phyloP scores from a whole-genome alignment of 2,888 invertebrate genomes.

The Synanthedon myopaeformis region DNA sequence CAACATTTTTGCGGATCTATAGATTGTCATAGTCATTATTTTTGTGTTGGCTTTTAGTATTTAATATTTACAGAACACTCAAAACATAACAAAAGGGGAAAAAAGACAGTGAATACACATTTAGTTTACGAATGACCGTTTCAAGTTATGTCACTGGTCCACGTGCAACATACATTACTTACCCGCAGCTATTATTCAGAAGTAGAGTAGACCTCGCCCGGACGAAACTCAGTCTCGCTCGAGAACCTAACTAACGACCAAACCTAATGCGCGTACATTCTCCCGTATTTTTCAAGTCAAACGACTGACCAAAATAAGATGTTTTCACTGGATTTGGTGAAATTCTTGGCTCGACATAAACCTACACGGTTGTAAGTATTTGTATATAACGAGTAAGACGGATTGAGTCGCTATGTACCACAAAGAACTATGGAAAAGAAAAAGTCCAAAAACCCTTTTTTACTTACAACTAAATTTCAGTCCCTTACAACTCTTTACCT shows the following conservation, averaged over 20 bases:
- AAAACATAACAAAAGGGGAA: neutral
- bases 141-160: conserved; percentile 28
- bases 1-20: too few species aligned
- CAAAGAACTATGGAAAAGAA: too few species aligned
- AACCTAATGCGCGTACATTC: conserved; percentile 43
- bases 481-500: too few species aligned
- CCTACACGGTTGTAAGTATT: neutral
- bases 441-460: too few species aligned
- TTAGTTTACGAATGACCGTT: conserved; percentile 4
- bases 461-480: too few species aligned
- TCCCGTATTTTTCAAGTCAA: conserved; percentile 45
- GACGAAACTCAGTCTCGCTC: conserved; percentile 23
- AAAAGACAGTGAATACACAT: neutral
- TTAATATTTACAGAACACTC: too few species aligned
- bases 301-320: conserved; percentile 29
- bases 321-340: conserved; percentile 6
- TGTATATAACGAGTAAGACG: too few species aligned
- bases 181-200: conserved; percentile 38
- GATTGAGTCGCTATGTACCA: too few species aligned
- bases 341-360: neutral
- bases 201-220: conserved; percentile 18
- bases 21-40: too few species aligned
- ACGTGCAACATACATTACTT: conserved; percentile 36
- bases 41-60: too few species aligned
- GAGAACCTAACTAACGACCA: conserved; percentile 41